A percentile compares a stretch with the other conserved stretches of the same genome.
phyloP scores from a whole-genome alignment of 2,797 vertebrate genomes.

The Anguilla pacifica region DNA sequence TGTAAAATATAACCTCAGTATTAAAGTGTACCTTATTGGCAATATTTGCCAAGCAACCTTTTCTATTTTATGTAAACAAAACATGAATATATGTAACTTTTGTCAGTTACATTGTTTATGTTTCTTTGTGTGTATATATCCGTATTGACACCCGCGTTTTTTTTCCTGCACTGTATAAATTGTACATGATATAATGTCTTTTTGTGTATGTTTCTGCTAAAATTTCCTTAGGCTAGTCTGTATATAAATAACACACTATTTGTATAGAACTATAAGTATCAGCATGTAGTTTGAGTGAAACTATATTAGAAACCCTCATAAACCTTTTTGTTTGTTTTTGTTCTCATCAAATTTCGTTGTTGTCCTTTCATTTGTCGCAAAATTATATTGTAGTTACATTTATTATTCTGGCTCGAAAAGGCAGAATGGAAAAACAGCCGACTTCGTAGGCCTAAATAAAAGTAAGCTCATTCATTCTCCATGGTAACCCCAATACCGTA shows the following conservation, averaged over 20 bases:
- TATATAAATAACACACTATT: constrained; percentile 66
- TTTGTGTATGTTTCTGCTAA: constrained; percentile 69
- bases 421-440: not conserved
- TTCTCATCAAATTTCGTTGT: constrained; percentile 37
- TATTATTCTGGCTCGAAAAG: not conserved
- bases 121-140: constrained; percentile 65
- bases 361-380: constrained; percentile 11
- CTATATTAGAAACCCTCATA: constrained; percentile 51
- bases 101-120: constrained; percentile 68
- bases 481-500: not conserved
- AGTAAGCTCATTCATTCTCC: not conserved
- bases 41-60: constrained; percentile 93
- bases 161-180: constrained; percentile 94
- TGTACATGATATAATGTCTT: constrained; percentile 74
- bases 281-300: constrained; percentile 63
- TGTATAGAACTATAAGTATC: constrained; percentile 70
- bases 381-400: not conserved
- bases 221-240: constrained; percentile 55
- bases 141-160: constrained; percentile 76
- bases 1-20: constrained; percentile 78
- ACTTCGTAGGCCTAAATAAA: not conserved
- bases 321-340: constrained; percentile 48
- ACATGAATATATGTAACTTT: constrained; percentile 76
- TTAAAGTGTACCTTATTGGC: constrained; percentile 88
- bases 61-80: constrained; percentile 72